Base-by-base conservation (phyloP, 2,797 vertebrate species). In the Dendrocincla tyrannina region DNA sequence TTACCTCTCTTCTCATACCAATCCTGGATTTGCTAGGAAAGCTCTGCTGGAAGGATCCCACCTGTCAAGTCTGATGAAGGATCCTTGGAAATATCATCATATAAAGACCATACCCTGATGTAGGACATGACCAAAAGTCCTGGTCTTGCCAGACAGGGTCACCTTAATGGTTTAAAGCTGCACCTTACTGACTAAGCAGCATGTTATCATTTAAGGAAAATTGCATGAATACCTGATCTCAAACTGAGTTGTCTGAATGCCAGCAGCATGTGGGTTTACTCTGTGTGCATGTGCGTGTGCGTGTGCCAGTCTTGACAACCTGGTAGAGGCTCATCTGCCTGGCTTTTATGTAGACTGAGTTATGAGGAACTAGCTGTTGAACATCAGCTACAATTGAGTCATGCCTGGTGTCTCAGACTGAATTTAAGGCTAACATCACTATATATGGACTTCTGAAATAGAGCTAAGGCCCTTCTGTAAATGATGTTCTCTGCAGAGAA, bases 51-150 rank as follows among this genome's bases (percentile, higher is more conserved):
- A 85, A 55, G 13, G 30, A 60, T 33, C 41, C 6, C 24, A 77
- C 27, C 15, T 60, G 10, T 68, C 58, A 76, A 32, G 11, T 63
- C 23, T 46, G 20, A 47, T 9, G 1, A 0, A n/a, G 4, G 1
- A 23, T 67, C 23, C 60, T 66, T 75, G 33, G 17, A 85, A 77
- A 79, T 30, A 47, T 7, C 37, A 37, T 41, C 35, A 44, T 13
- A 41, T 41, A 68, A 73, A 90, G 33, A 67, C 19, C 18, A 39
- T 39, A 62, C 2, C 18, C 41, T 44, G 37, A 32, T 25, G 9
- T 10, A 35, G 17, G 23, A 20, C 6, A 41, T 37, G 5, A 23
- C 32, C 5, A 13, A n/a, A 86, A 60, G 8, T 47, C 33, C 20
- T 44, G 11, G 2, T 74, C 33, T 90, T 81, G 23, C 16, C 33